Evolutionary conservation across 2,888 invertebrate species (phyloP), one percentile per base, ranked within the genome.

Genomic region (Amphipoea lucens): DNA sequence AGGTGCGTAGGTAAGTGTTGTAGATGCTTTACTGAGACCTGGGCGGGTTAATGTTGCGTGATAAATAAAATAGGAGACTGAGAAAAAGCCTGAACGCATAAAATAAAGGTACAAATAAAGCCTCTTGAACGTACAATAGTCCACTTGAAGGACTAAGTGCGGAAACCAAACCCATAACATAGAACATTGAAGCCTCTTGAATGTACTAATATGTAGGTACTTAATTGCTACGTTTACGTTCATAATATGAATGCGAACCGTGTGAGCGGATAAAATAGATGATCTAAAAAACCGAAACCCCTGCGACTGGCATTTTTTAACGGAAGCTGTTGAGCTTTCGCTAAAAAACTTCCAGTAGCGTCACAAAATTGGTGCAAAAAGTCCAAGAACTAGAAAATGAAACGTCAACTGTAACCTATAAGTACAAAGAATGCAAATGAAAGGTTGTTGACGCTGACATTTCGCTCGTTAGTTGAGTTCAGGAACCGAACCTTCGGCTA

Each of bases 351-450:
- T 23, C 11, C 4, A 65, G 40, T 36, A 63, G 17, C 20, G 20
- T 23, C 23, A 11, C 23, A 65, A 65, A 40, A 74, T n/a, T 68
- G 36, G 63, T 67, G 42, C 36, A 57, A 71, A 71, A 70, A 7
- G 63, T 57, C 14, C 20, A 40, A 9, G 57, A 63, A 84, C 60
- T n/a, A n/a, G n/a, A 20, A 66, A 82, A 68, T 72, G 12, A 66
- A 81, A 57, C 23, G 54, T 72, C 54, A 72, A 76, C 36, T 60
- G 71, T 57, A 62, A 20, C 66, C 23, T n/a, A 54, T 69, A 74
- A 78, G 67, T 70, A 79, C 45, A 86, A 86, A 83, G 78, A 88
- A 88, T 87, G 84, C 76, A 89, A 88, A 88, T 87, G 75, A 87
- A 84, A 82, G 63, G 67, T 78, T 68, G 71, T 83, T 45, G 45